Conservation (phyloP, 2,113 vertebrate species). For the Takifugu flavidus region DNA sequence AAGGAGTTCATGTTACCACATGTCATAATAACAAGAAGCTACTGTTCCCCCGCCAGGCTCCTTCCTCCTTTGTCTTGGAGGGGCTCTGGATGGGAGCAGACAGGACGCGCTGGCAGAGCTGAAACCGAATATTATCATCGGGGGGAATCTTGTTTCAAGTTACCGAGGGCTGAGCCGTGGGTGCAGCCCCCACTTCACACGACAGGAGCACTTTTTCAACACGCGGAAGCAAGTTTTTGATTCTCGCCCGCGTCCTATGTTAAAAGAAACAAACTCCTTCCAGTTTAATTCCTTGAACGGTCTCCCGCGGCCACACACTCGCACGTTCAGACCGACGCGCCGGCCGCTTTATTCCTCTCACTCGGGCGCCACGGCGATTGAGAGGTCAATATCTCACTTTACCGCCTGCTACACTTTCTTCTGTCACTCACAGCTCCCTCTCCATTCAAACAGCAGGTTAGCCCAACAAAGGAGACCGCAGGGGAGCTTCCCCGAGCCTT, state of each 20-base stretch:
- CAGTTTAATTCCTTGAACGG: constrained; percentile 6
- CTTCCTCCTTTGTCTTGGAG: constrained; percentile 89
- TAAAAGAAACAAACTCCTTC: constrained; percentile 5
- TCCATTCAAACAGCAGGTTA: constrained; percentile 67
- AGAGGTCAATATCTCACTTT: constrained; percentile 88
- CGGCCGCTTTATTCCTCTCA: constrained; percentile 26
- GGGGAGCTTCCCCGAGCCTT: constrained; percentile 68
- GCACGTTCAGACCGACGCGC: constrained; percentile 21
- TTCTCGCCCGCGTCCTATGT: neutral
- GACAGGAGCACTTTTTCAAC: constrained; percentile 66
- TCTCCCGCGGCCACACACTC: constrained; percentile 7
- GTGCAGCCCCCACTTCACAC: constrained; percentile 23
- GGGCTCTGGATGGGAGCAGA: constrained; percentile 81
- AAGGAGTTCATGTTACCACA: constrained; percentile 95
- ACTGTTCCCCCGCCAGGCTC: constrained; percentile 88
- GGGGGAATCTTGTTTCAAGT: constrained; percentile 92
- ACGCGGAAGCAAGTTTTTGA: neutral
- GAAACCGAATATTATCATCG: constrained; percentile 88
- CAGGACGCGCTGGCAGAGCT: constrained; percentile 86
- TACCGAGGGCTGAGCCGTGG: constrained; percentile 73
- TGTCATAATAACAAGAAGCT: constrained; percentile 87
- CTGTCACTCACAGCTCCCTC: constrained; percentile 69
- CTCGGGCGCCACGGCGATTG: constrained; percentile 77
- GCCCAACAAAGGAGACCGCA: constrained; percentile 70
- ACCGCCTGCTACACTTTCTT: constrained; percentile 80